A percentile compares a stretch with the other conserved stretches of the same genome.
phyloP scores from a whole-genome alignment of 2,797 vertebrate genomes.

The Scolopax bukidnonensis region DNA sequence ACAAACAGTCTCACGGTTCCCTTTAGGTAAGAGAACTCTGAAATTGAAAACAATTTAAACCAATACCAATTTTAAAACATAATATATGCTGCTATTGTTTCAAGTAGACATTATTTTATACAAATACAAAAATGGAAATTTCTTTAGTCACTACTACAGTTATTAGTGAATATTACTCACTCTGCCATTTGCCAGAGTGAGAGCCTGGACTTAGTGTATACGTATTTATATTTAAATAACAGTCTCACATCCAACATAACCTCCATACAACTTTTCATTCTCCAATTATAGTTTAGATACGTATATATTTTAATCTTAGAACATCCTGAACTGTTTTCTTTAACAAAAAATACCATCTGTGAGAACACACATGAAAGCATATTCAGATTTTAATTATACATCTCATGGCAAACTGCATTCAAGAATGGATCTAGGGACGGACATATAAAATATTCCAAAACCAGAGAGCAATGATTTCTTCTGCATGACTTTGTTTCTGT shows the following conservation, averaged over 20 bases:
- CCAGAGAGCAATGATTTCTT: conserved; percentile 40
- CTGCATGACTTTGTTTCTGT: conserved; percentile 32
- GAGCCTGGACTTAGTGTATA: neutral
- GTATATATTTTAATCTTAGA: conserved; percentile 72
- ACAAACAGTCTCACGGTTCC: neutral
- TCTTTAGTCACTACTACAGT: neutral
- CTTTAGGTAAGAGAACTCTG: neutral
- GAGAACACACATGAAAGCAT: conserved; percentile 66
- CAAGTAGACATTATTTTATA: neutral
- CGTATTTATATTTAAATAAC: neutral
- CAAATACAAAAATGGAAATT: neutral
- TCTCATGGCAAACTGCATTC: conserved; percentile 56
- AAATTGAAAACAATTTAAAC: neutral
- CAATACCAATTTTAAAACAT: neutral
- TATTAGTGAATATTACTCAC: neutral
- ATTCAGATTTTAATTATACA: conserved; percentile 71
- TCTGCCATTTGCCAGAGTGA: neutral
- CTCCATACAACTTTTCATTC: conserved; percentile 35
- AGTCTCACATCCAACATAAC: conserved; percentile 14
- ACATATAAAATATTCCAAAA: conserved; percentile 50
- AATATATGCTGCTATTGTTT: neutral
- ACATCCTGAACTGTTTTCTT: conserved; percentile 67
- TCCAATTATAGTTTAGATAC: conserved; percentile 53
- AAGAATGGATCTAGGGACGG: conserved; percentile 42
- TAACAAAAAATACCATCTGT: conserved; percentile 72